These are phyloP conservation scores for Hirtodrosophila histrioides DNA, from an alignment of 2,888 invertebrate species.

Conservation along the genomic window DNA sequence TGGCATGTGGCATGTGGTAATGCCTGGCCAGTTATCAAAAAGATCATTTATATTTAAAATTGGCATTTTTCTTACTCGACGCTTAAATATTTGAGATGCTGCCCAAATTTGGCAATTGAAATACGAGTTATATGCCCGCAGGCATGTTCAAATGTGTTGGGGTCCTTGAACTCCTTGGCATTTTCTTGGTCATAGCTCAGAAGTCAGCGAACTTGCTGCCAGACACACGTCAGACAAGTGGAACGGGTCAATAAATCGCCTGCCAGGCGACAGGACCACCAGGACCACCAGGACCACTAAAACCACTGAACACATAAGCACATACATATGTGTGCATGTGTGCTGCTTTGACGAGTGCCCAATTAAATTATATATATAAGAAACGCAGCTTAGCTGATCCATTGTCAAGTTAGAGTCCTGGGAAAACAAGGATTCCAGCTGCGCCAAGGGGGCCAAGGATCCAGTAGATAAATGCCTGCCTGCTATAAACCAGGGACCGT, in stretches of 20 bases:
- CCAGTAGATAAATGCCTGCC: too few species aligned
- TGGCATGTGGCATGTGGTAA: not conserved
- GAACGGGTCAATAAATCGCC: constrained; percentile 7
- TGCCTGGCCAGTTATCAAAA: constrained; percentile 6
- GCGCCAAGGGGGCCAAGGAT: too few species aligned
- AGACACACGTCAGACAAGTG: constrained; percentile 31
- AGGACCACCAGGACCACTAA: not conserved
- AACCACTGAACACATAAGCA: constrained; percentile 20
- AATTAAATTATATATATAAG: constrained; percentile 19
- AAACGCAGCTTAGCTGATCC: too few species aligned
- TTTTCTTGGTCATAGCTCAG: constrained; percentile 10
- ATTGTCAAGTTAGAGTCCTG: too few species aligned
- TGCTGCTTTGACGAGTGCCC: constrained; percentile 23
- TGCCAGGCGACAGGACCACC: not conserved
- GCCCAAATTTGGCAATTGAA: constrained; percentile 41
- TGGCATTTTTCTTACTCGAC: constrained; percentile 56
- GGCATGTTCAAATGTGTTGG: constrained; percentile 10
- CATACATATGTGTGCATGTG: constrained; percentile 13
- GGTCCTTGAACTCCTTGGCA: constrained; percentile 41
- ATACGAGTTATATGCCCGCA: constrained; percentile 15
- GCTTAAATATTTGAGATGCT: constrained; percentile 68
- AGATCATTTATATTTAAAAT: constrained; percentile 43
- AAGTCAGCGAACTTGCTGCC: constrained; percentile 34
- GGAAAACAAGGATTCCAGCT: too few species aligned
- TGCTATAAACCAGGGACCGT: too few species aligned